Evolutionary conservation across 2,888 invertebrate species (phyloP).

Genomic region (Schizaphis graminum): DNA sequence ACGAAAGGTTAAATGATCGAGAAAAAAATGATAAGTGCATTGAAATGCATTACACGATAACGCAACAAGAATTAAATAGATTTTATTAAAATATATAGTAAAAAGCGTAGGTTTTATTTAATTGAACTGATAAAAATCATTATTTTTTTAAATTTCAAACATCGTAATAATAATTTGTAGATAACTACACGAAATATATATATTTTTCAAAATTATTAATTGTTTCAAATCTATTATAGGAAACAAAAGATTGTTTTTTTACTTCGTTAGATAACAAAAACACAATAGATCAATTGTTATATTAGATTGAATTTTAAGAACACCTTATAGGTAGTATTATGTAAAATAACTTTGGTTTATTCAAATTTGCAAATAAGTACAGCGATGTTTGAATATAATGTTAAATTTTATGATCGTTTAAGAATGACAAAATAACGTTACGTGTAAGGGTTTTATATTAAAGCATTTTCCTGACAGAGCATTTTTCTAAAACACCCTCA

Average conservation of each 20-base stretch:
- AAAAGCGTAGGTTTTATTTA: slow-evolving; percentile 49
- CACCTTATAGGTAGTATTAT: not conserved
- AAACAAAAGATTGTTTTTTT: slow-evolving; percentile 8
- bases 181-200: not conserved
- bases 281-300: slow-evolving; percentile 49
- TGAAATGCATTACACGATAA: not conserved
- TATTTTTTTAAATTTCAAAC: not conserved
- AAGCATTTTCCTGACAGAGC: slow-evolving; percentile 14
- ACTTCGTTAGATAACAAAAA: not conserved
- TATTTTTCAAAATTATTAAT: not conserved
- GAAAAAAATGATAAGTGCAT: slow-evolving; percentile 3
- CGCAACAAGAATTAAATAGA: not conserved
- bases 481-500: slow-evolving; percentile 28
- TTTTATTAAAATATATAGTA: not conserved
- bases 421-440: slow-evolving; percentile 12
- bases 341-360: not conserved
- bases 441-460: not conserved
- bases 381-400: slow-evolving; percentile 6
- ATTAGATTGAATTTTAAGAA: slow-evolving; percentile 9
- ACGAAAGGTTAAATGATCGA: slow-evolving; percentile 28
- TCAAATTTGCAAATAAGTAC: slow-evolving; percentile 42
- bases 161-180: not conserved
- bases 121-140: slow-evolving; percentile 43
- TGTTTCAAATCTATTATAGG: not conserved
- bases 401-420: slow-evolving; percentile 1